A percentile compares a stretch with the other conserved stretches of the same genome.
Conservation (phyloP, 2,797 vertebrate species). For the Fundulus diaphanus region DNA sequence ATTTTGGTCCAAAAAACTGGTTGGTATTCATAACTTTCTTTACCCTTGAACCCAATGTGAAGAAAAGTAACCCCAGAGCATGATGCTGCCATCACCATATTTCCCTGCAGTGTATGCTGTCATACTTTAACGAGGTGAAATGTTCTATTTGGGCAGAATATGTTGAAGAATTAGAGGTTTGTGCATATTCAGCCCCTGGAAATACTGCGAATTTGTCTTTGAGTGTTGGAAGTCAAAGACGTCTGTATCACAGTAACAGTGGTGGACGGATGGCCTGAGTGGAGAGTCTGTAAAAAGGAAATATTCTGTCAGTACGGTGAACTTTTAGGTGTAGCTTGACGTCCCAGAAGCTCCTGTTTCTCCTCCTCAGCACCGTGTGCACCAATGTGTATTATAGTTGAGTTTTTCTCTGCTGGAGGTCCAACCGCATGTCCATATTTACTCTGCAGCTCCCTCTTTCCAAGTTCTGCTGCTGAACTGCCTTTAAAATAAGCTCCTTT, state of each 20-base stretch:
- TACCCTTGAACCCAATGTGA: too few species aligned
- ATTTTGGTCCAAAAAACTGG: too few species aligned
- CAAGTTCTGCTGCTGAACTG: slow-evolving; percentile 16
- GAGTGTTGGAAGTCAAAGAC: slow-evolving; percentile 4
- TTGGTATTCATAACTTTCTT: too few species aligned
- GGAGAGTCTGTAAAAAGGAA: slow-evolving; percentile 58
- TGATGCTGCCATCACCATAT: too few species aligned
- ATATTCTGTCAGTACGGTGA: not conserved
- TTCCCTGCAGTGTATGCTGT: too few species aligned
- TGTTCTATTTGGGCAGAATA: too few species aligned
- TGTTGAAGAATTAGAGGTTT: too few species aligned
- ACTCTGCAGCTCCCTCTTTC: slow-evolving; percentile 48
- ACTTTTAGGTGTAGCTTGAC: not conserved
- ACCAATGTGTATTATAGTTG: slow-evolving; percentile 9
- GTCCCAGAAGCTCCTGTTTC: not conserved
- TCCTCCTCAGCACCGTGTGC: slow-evolving; percentile 2
- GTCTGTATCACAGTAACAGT: slow-evolving; percentile 1
- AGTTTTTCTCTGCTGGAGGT: slow-evolving; percentile 50
- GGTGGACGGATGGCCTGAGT: slow-evolving; percentile 44
- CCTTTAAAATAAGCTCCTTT: slow-evolving; percentile 55
- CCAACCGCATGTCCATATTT: slow-evolving; percentile 51
- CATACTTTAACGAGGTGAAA: too few species aligned
- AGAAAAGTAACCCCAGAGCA: too few species aligned
- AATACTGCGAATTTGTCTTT: too few species aligned
- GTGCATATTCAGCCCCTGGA: too few species aligned